Evolutionary conservation across 2,888 invertebrate genomes (phyloP).

Genomic region (Gastrophysa polygoni): DNA sequence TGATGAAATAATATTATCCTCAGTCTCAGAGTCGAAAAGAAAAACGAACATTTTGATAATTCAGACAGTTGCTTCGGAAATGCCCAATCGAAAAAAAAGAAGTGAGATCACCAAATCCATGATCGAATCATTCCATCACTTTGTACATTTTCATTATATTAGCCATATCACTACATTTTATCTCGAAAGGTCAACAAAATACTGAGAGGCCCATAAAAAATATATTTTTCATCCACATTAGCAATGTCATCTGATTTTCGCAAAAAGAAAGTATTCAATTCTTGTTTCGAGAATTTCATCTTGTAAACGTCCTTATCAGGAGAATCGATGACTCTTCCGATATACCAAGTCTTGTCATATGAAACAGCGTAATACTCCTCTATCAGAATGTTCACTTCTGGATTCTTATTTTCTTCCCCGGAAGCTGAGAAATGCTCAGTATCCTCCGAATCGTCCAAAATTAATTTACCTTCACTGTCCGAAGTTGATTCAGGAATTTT

Average conservation of each 20-base stretch:
- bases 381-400: background rate
- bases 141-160: conserved; percentile 1
- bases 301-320: background rate
- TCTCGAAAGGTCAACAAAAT: conserved; percentile 1
- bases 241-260: background rate
- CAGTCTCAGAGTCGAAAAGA: background rate
- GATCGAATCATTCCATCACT: background rate
- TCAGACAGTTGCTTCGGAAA: background rate
- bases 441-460: background rate
- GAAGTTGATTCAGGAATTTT: background rate
- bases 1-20: too few species aligned
- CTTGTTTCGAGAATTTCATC: conserved; percentile 8
- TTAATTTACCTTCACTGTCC: background rate
- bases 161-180: background rate
- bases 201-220: conserved; percentile 10
- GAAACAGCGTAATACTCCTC: conserved; percentile 12
- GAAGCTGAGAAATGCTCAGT: background rate
- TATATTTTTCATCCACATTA: conserved; percentile 1
- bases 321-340: conserved; percentile 6
- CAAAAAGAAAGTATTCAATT: conserved; percentile 3
- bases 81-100: background rate
- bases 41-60: background rate
- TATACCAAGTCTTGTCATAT: conserved; percentile 10
- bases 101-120: background rate
- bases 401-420: background rate